These are phyloP conservation scores for Caracal caracal DNA, from an alignment of 2,113 vertebrate genomes.

Conservation along the genomic window DNA sequence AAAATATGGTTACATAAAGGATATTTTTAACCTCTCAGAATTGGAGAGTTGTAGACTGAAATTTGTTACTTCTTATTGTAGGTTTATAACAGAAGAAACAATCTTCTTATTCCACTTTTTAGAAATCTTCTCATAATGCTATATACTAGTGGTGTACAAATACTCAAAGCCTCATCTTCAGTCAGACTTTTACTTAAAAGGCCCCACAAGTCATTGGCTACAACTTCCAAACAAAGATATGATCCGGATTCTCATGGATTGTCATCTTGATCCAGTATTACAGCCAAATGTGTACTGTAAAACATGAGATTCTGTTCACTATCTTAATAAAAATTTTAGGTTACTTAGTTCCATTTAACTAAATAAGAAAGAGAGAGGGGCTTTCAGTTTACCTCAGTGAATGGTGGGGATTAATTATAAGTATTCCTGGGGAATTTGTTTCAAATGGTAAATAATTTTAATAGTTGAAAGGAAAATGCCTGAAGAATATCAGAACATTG, in stretches of 20 bases:
- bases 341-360: background rate
- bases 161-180: background rate
- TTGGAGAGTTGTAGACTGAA: background rate
- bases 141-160: background rate
- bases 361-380: background rate
- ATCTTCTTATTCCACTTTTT: background rate
- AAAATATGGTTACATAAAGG: background rate
- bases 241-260: background rate
- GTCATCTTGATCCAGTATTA: background rate
- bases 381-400: background rate
- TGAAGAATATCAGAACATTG: background rate
- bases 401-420: background rate
- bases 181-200: background rate
- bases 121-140: background rate
- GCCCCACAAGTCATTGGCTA: background rate
- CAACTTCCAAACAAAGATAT: background rate
- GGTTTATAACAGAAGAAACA: background rate
- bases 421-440: background rate
- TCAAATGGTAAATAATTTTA: background rate
- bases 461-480: background rate
- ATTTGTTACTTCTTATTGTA: background rate
- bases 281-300: background rate
- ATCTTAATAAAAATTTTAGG: background rate
- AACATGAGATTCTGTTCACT: background rate
- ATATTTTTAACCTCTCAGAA: background rate